Percentiles rank a stretch among this genome's conserved stretches.
Evolutionary conservation across 2,797 vertebrate species (phyloP).

Genomic region (Halcyon badia): DNA sequence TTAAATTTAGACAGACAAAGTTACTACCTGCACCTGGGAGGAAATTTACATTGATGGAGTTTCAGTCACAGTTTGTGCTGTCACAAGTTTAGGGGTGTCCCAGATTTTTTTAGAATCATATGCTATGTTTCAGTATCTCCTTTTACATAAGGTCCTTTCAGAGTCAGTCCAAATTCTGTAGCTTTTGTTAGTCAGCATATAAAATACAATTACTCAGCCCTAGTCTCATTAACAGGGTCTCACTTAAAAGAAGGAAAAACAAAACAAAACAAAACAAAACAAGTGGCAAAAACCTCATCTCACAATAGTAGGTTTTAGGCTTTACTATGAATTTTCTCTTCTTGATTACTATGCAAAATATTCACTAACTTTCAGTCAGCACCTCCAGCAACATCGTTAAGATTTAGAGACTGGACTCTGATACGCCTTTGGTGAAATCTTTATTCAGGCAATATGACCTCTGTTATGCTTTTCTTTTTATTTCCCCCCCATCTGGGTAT

Average conservation of each 20-base stretch:
- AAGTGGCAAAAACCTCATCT: rapidly evolving
- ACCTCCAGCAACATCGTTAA: background rate
- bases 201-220: too few species aligned
- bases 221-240: background rate
- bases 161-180: too few species aligned
- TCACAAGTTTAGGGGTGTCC: too few species aligned
- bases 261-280: too few species aligned
- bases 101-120: too few species aligned
- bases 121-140: too few species aligned
- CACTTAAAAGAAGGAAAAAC: background rate
- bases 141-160: too few species aligned
- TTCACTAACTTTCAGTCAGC: background rate
- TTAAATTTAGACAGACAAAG: too few species aligned
- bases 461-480: background rate
- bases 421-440: background rate
- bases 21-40: too few species aligned
- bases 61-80: too few species aligned
- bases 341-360: background rate
- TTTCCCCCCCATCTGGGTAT: background rate
- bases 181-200: too few species aligned
- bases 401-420: background rate
- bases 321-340: background rate
- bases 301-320: background rate
- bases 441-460: background rate
- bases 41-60: too few species aligned